Base-by-base conservation (phyloP, 2,797 vertebrate species). In the Orestias chungarensis region DNA sequence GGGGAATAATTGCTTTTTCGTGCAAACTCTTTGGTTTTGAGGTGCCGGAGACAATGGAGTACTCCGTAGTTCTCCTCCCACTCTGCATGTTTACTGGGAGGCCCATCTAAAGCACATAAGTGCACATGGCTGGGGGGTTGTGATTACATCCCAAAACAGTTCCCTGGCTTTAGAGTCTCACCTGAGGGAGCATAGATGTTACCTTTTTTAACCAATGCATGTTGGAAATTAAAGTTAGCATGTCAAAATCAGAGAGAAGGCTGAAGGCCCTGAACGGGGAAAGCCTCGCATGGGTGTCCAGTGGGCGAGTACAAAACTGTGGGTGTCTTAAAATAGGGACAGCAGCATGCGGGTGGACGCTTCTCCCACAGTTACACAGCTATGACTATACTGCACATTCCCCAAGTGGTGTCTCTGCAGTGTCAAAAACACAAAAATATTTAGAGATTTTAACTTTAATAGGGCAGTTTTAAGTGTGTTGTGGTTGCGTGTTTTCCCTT, bases 1-100 rank as follows among this genome's bases (percentile, higher is more conserved):
- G 82, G 86, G 79, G 86, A 71, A 86, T 94, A 93, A 93, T 93
- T 91, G 90, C 91, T 92, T 88, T 93, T 93, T 89, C 88, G 92
- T 70, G 81, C 73, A 87, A 90, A 87, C 72, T 86, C 89, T 90
- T 92, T 89, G 86, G 88, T 91, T 90, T 88, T 59, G 85, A 93
- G 87, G 82, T 91, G 85, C 81, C 43, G 77, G 78, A 91, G 87
- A 94, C 92, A 94, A 94, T 93, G 82, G 84, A 86, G 66, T 84
- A 82, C 79, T 82, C 78, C 77, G 49, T 55, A 43, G 35, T 80
- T 74, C 78, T 79, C 80, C 84, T 81, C 82, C 79, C 86, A 81
- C 84, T 68, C 75, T 71, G 50, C 52, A 55, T 27, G 71, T 76
- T 54, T 67, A 68, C 43, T 40, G 77, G 76, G 66, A 70, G 64